Base-by-base conservation (phyloP, 2,888 invertebrate species). In the Lochmaea crataegi region DNA sequence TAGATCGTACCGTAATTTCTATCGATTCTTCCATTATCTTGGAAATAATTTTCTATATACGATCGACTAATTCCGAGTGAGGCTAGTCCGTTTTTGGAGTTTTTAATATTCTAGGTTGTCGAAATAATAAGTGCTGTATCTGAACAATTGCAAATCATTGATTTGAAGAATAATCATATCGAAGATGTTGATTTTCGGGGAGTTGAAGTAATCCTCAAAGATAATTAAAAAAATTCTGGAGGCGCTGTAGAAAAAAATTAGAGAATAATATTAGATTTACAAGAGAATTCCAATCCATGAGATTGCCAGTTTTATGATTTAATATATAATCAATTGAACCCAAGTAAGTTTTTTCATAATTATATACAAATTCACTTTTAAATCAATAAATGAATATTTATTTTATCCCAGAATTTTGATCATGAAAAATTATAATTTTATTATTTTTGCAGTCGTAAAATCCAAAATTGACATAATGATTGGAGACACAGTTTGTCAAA, bases 221-320 rank as follows among this genome's bases (percentile, higher is more conserved):
- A 58, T 41, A 66, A 67, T 69, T 65, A 72, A 26, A n/a, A 9
- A 4, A 22, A 72, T 41, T 53, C 16, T 5, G 18, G 16, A 18
- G 16, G 9, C 16, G 9, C 9, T 16, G 10, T 10, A 53, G 53
- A 53, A 1, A 16, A 4, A 53, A 53, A 3, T n/a, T 72, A 74
- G 2, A 80, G 84, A 45, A 84, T 88, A 0, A 78, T 79, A 0
- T 84, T 92, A 51, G 83, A 85, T 26, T 81, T 92, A 1, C 88
- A 87, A 14, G 83, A 89, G 42, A 93, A 93, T 86, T 92, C 92
- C 0, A 79, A 93, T 10, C 76, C 83, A 3, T 94, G 94, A 79
- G 90, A 92, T 81, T 93, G 93, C 81, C 72, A 83, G 0, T 78
- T 90, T 1, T 88, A 89, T 75, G 84, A 89, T 72, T 89, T 93